Percentiles rank a stretch among this genome's conserved stretches.
Evolutionary conservation across 2,888 invertebrate genomes (phyloP).

Genomic region (Hoplodrina blanda): DNA sequence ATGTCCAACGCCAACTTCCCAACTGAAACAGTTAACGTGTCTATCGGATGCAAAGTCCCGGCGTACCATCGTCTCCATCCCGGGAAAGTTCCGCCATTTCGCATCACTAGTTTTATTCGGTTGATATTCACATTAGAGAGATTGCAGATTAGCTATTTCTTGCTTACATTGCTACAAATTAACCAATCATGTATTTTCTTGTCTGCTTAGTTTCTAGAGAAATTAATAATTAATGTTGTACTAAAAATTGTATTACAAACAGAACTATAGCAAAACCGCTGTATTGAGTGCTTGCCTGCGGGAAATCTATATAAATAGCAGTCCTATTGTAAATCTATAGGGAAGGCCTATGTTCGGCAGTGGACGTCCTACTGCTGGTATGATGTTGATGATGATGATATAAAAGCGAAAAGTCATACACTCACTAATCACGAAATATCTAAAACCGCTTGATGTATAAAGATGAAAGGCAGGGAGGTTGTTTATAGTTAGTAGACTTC

Average conservation of each 20-base stretch:
- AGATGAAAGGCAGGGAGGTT: too few relatives aligned
- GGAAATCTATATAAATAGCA: too few relatives aligned
- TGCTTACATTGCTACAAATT: slow-evolving; percentile 32
- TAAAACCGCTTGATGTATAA: too few relatives aligned
- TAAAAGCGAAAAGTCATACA: too few relatives aligned
- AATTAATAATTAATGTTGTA: slow-evolving; percentile 28
- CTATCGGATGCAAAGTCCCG: slow-evolving; percentile 13
- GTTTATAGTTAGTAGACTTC: too few relatives aligned
- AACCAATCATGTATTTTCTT: slow-evolving; percentile 34
- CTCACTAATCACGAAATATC: too few relatives aligned
- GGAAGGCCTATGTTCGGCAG: too few relatives aligned
- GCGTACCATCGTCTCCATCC: not conserved
- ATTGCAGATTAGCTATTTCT: slow-evolving; percentile 41
- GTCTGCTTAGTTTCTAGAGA: slow-evolving; percentile 20
- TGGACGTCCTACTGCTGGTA: too few relatives aligned
- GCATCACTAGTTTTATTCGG: slow-evolving; percentile 30
- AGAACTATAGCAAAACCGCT: too few relatives aligned
- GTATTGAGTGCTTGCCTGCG: too few relatives aligned
- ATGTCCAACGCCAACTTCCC: not conserved
- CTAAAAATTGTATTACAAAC: not conserved
- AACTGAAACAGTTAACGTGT: slow-evolving; percentile 2
- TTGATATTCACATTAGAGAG: slow-evolving; percentile 41
- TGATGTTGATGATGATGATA: too few relatives aligned
- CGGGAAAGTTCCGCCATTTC: slow-evolving; percentile 7
- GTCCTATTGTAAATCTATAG: too few relatives aligned